These are phyloP conservation scores for Takifugu rubripes DNA, from an alignment of 2,797 vertebrate genomes.

Conservation along the genomic window DNA sequence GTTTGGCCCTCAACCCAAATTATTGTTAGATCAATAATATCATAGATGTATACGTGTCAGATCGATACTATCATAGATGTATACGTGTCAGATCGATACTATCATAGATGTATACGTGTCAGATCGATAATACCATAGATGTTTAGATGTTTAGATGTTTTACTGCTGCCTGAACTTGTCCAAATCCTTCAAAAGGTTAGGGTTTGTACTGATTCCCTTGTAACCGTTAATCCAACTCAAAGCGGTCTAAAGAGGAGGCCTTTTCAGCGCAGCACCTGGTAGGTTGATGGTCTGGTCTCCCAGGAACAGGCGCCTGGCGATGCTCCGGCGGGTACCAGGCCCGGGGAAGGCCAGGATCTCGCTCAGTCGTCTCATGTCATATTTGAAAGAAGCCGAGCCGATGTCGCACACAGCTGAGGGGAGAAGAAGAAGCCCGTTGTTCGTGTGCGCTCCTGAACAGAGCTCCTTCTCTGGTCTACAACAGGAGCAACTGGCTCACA, in stretches of 20 bases:
- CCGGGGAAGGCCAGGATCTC: slow-evolving; percentile 96
- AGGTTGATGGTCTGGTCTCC: slow-evolving; percentile 97
- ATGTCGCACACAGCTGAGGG: slow-evolving; percentile 94
- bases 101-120: no score
- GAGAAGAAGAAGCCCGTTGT: background rate
- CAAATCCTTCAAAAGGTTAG: background rate
- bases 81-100: no score
- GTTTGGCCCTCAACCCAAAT: no score
- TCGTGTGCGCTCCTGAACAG: background rate
- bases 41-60: no score
- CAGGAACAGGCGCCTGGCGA: slow-evolving; percentile 93
- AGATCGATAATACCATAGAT: no score
- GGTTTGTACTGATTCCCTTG: background rate
- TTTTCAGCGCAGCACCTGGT: slow-evolving; percentile 76
- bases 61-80: no score
- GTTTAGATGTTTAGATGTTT: no score
- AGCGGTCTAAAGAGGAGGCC: background rate
- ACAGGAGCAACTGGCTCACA: no score
- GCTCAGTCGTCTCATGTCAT: slow-evolving; percentile 96
- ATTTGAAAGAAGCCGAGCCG: slow-evolving; percentile 97
- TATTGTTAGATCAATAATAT: no score
- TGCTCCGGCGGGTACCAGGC: slow-evolving; percentile 98
- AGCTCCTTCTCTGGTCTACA: no score
- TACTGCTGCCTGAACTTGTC: no score
- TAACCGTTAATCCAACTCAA: background rate